Conservation (phyloP, 1,140 invertebrate species). For the Bombus turneri region DNA sequence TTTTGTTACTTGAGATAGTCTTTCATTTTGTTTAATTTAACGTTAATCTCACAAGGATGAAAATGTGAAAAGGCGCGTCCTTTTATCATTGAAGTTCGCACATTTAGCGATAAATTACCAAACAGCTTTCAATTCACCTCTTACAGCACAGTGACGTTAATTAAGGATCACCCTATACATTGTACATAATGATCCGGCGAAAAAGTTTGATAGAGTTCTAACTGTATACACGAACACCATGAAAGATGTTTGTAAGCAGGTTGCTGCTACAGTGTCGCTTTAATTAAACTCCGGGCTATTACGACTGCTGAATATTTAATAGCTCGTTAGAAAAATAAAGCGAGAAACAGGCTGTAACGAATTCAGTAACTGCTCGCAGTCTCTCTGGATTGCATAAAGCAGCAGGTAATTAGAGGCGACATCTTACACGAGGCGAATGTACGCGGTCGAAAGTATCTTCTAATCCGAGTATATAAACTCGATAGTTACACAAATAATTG, state of each 20-base stretch:
- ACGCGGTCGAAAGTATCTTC: no score
- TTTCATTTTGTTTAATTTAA: background rate
- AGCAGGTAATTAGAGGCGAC: background rate
- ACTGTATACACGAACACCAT: constrained; percentile 11
- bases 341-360: constrained; percentile 28
- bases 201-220: constrained; percentile 28
- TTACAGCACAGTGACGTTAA: background rate
- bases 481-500: background rate
- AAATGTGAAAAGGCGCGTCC: background rate
- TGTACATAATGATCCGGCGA: background rate
- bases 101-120: background rate
- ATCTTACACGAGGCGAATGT: background rate
- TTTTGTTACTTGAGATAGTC: background rate
- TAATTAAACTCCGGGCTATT: constrained; percentile 33
- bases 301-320: constrained; percentile 39
- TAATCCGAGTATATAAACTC: background rate
- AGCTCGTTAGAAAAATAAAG: constrained; percentile 31
- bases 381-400: background rate
- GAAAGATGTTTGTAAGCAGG: constrained; percentile 34
- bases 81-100: background rate
- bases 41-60: fast-evolving
- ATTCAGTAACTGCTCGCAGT: constrained; percentile 7
- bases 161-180: constrained; percentile 17
- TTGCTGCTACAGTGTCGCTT: constrained; percentile 28
- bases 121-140: background rate